Base-by-base conservation (phyloP, 2,113 vertebrate species). In the Todiramphus chloris region DNA sequence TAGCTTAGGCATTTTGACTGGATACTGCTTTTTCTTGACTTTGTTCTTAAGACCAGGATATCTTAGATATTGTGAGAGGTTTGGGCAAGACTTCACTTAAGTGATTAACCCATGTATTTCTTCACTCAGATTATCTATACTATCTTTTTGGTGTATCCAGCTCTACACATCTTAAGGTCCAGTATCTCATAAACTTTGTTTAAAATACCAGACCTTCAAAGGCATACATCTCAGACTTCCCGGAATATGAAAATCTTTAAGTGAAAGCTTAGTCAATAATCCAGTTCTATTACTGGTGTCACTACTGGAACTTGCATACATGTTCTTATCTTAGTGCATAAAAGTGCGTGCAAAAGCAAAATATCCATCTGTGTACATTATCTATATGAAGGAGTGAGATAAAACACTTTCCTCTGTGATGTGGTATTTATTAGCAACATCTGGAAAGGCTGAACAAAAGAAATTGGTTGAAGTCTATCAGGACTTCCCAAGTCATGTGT, bases 201-300 rank as follows among this genome's bases (percentile, higher is more conserved):
- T 86, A 58, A 86, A 90, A 96, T 78, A 72, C 83, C 79, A 96
- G 39, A 87, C 37, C 28, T 89, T 87, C 80, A 84, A 89, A 89
- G 62, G 35, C 41, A 39, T 90, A 14, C 69, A 80, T 24, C 55
- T 74, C 60, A 88, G 79, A 93, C 87, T 88, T 89, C 59, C 62
- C 13, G 27, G 77, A 56, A 81, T 79, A 78, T 82, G 64, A 81
- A 78, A 68, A 62, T 37, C 48, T 87, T 81, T 73, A 81, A 92
- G 64, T 53, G 31, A 82, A 92, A 79, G 89, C 75, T 93, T 77
- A 93, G 87, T 44, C 60, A 88, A 72, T 83, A 87, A 89, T 87
- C 89, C 84, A 33, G 20, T 60, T 60, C 79, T 63, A 0, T 73
- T 59, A 24, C 63, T 58, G 31, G 46, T 89, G 67, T 70, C 67